These are phyloP conservation scores for Sakesphorus luctuosus DNA, from an alignment of 2,113 vertebrate genomes.

Conservation along the genomic window DNA sequence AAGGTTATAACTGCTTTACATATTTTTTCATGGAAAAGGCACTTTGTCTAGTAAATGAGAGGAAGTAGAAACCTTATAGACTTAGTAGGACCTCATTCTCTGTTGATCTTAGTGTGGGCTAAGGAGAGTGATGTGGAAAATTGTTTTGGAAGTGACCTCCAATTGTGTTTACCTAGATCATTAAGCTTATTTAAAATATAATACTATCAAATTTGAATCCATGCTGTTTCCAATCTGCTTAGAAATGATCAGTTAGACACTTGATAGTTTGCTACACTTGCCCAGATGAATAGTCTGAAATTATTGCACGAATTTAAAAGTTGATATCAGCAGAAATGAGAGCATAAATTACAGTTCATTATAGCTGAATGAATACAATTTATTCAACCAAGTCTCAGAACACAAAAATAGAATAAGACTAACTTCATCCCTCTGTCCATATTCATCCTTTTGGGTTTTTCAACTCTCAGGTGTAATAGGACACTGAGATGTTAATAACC, in stretches of 20 bases:
- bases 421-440: background rate
- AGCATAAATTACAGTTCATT: background rate
- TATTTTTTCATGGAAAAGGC: background rate
- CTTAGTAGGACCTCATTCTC: background rate
- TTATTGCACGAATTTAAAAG: background rate
- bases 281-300: background rate
- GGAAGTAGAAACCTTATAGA: background rate
- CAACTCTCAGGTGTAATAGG: background rate
- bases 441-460: background rate
- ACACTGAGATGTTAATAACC: background rate
- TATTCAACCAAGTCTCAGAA: background rate
- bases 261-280: background rate
- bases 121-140: background rate
- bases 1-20: background rate
- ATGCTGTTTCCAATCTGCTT: background rate
- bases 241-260: background rate
- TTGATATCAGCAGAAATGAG: background rate
- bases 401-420: background rate
- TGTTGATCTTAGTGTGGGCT: background rate
- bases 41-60: background rate
- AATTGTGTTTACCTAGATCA: background rate
- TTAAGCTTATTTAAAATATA: background rate
- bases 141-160: background rate
- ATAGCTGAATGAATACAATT: background rate
- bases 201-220: background rate